Evolutionary conservation across 2,797 vertebrate species (phyloP), one percentile per base, ranked within the genome.

Genomic region (Anolis apletophallus): DNA sequence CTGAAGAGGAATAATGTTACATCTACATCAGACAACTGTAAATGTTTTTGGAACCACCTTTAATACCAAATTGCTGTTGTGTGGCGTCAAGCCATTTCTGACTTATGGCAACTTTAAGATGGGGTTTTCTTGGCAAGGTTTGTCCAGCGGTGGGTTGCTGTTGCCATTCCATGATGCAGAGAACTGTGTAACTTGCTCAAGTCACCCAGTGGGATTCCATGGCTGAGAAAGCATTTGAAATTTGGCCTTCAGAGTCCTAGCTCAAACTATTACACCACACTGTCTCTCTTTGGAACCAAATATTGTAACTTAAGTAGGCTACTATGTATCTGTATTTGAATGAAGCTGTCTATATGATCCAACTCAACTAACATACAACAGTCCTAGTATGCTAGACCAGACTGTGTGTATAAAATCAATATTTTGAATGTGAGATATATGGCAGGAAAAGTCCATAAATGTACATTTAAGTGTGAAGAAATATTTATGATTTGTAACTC

Each of bases 341-440:
- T 57, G 73, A 73, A 73, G 29, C 29, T 71, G 1, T 50, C n/a
- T 52, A 26, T 61, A 52, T 40, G 11, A 50, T 50, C 71, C 34
- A 61, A 17, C 46, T 61, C 11, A 61, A 50, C 17, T 36, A 85
- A 72, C 57, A 79, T 11, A 69, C 17, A 79, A 85, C 32, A 32
- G 21, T 36, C 32, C 46, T 16, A 36, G 32, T 54, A 21, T 40
- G 74, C 23, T 68, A 52, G 50, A 13, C 59, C 54, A 36, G 69
- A 5, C 8, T 84, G 23, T 52, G 13, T 71, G 8, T 46, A 69
- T 72, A 81, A n/a, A 17, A 81, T 85, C 71, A 71, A 23, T 74
- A 55, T 81, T 75, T 61, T 73, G 55, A 80, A 85, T 64, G 23
- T 61, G 52, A 71, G 67, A 68, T 85, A 21, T 85, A 46, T 72